Evolutionary conservation across 2,113 vertebrate species (phyloP).

Genomic region (Malaclemys terrapin): DNA sequence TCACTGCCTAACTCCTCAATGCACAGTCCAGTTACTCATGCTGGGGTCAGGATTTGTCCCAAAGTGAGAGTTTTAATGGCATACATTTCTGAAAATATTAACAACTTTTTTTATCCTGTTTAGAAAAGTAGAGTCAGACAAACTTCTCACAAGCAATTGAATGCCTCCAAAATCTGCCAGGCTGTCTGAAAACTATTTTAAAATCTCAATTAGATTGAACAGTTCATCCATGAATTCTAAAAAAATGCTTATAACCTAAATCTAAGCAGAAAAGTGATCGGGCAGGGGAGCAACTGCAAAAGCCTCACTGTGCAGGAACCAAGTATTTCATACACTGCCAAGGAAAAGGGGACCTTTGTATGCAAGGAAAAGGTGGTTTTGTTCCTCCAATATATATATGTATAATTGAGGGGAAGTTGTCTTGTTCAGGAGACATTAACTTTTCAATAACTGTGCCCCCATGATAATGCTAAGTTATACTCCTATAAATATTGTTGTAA

Average conservation of each 20-base stretch:
- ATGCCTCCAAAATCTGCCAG: background rate
- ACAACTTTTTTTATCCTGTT: background rate
- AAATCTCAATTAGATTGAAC: background rate
- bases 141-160: background rate
- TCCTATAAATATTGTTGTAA: background rate
- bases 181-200: background rate
- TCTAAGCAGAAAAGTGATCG: background rate
- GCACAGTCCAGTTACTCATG: background rate
- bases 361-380: background rate
- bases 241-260: background rate
- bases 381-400: background rate
- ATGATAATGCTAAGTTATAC: background rate
- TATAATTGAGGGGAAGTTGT: background rate
- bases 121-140: background rate
- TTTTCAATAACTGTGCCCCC: background rate
- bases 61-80: background rate
- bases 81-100: background rate
- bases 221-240: background rate
- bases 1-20: background rate
- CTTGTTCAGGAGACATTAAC: background rate
- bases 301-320: background rate
- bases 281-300: background rate
- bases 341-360: background rate
- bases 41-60: background rate
- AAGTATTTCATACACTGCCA: background rate